These are phyloP conservation scores for Rhagium mordax DNA, from an alignment of 2,888 invertebrate species.

Conservation along the genomic window DNA sequence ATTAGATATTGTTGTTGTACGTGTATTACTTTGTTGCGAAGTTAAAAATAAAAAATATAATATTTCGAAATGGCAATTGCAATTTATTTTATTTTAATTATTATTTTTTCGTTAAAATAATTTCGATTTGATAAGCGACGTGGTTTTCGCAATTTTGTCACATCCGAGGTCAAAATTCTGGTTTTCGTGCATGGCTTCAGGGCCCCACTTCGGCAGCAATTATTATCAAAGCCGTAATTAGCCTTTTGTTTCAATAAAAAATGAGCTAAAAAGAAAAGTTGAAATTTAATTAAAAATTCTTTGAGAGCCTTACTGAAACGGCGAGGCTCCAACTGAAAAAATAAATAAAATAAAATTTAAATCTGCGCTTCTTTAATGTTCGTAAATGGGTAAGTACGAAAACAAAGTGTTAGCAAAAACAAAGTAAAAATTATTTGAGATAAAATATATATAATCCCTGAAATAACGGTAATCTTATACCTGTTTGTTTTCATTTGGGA, in stretches of 20 bases:
- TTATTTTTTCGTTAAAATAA: too few relatives aligned
- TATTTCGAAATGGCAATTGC: too few relatives aligned
- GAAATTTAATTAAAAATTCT: slow-evolving; percentile 19
- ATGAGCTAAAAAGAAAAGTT: not conserved
- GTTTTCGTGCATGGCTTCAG: not conserved
- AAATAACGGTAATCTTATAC: slow-evolving; percentile 22
- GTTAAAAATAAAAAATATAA: too few relatives aligned
- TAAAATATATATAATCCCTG: slow-evolving; percentile 27
- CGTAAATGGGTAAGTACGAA: slow-evolving; percentile 11
- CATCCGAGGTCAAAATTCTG: too few relatives aligned
- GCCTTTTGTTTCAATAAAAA: not conserved
- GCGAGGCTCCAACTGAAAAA: slow-evolving; percentile 9
- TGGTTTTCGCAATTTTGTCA: too few relatives aligned
- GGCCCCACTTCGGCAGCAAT: too few relatives aligned
- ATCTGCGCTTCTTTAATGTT: slow-evolving; percentile 1
- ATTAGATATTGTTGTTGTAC: not conserved
- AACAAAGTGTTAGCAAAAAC: slow-evolving; percentile 29
- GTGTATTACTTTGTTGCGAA: not conserved
- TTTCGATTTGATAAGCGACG: too few relatives aligned
- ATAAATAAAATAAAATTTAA: slow-evolving; percentile 23
- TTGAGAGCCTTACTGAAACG: not conserved
- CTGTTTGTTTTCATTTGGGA: slow-evolving; percentile 30
- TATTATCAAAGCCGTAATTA: not conserved
- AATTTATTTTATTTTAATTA: too few relatives aligned
- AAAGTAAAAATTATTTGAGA: slow-evolving; percentile 18